Conservation (phyloP, 1,140 invertebrate genomes). For the Scylla paramamosain region DNA sequence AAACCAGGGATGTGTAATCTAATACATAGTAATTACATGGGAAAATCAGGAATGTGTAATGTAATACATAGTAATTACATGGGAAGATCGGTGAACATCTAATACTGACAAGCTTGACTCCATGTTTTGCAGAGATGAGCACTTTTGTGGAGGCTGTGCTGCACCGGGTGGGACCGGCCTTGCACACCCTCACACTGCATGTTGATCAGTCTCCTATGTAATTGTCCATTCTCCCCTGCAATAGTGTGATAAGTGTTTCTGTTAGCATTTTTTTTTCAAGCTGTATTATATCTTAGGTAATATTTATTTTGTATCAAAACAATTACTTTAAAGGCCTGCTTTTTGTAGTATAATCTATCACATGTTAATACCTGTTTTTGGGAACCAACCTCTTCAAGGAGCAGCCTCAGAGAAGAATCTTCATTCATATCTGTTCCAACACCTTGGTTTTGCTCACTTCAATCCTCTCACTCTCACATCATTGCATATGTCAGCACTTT, state of each 20-base stretch:
- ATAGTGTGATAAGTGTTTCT: background rate
- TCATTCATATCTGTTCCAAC: no score
- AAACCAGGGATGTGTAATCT: no score
- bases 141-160: slow-evolving; percentile 53
- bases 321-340: background rate
- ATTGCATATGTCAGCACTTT: no score
- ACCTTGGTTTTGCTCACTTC: no score
- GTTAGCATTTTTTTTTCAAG: background rate
- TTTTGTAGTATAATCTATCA: background rate
- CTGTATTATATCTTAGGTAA: background rate
- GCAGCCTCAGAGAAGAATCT: no score
- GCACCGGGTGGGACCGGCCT: background rate
- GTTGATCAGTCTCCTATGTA: slow-evolving; percentile 58
- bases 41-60: no score
- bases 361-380: background rate
- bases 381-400: background rate
- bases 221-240: background rate
- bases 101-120: background rate
- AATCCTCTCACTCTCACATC: no score
- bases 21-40: no score
- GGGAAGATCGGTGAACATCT: no score
- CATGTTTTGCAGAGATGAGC: slow-evolving; percentile 32
- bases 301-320: background rate
- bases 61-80: no score
- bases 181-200: slow-evolving; percentile 28